These are phyloP conservation scores for Pontoporia blainvillei DNA, from an alignment of 2,113 vertebrate species.

Conservation along the genomic window DNA sequence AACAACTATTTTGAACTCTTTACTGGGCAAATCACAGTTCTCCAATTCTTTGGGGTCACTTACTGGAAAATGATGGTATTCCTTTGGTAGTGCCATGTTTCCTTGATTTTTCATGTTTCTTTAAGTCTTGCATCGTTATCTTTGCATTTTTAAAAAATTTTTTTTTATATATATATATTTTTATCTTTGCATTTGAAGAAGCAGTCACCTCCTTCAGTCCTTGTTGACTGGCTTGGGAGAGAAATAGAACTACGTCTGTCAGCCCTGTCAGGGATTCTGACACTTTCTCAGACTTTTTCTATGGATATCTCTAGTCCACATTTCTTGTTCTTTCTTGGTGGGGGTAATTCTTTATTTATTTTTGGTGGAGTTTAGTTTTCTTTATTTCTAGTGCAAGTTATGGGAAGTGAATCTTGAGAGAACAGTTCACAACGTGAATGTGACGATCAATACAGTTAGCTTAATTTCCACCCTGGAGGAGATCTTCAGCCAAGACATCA, in stretches of 20 bases:
- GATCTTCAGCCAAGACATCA: not conserved
- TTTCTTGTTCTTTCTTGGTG: not conserved
- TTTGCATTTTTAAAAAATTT: too few species aligned
- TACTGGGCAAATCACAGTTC: not conserved
- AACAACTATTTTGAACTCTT: not conserved
- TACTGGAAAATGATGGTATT: not conserved
- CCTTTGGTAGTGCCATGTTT: not conserved
- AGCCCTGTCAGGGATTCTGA: not conserved
- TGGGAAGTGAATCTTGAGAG: not conserved
- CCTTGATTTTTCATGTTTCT: not conserved
- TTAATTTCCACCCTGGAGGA: not conserved
- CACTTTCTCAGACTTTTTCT: not conserved
- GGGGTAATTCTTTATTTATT: not conserved
- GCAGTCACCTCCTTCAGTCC: not conserved
- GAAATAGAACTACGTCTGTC: not conserved
- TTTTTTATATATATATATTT: too few species aligned
- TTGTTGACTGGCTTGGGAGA: not conserved
- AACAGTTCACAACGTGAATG: not conserved
- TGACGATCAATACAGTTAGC: not conserved
- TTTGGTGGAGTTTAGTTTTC: not conserved
- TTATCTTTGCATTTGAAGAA: not conserved
- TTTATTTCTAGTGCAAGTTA: not conserved
- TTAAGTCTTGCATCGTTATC: not conserved
- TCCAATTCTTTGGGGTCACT: not conserved
- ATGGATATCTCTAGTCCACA: not conserved